Evolutionary conservation across 92 coral and sea anemone genomes (phyloP).

Genomic region (Metridium senile): DNA sequence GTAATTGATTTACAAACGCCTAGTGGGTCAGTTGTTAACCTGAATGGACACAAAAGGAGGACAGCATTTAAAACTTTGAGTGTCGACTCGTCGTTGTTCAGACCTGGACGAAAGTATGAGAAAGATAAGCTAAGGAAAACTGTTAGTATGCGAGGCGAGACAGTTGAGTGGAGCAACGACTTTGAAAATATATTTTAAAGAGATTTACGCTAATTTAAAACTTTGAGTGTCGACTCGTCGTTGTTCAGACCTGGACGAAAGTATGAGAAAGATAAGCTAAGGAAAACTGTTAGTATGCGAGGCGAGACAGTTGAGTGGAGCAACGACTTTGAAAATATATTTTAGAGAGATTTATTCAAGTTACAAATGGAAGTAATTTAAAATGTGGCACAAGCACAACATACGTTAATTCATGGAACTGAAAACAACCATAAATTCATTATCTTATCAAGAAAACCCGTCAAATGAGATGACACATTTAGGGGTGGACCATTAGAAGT

Average conservation of each 20-base stretch:
- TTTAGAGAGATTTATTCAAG: background rate
- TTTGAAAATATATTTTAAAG: conserved; percentile 8
- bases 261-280: background rate
- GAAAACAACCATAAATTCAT: too few species aligned
- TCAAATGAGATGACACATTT: too few species aligned
- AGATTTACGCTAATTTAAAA: background rate
- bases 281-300: background rate
- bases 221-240: background rate
- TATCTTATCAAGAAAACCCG: too few species aligned
- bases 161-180: background rate
- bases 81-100: background rate
- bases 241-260: background rate
- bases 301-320: background rate
- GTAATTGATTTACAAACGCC: background rate
- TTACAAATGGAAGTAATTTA: too few species aligned
- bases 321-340: conserved; percentile 9
- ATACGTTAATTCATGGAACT: too few species aligned
- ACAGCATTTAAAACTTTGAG: conserved; percentile 6
- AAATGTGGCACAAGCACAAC: too few species aligned
- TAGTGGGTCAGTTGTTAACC: background rate
- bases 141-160: background rate
- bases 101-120: background rate
- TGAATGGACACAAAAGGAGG: background rate
- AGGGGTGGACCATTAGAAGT: too few species aligned
- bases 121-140: background rate